Evolutionary conservation across 2,888 invertebrate genomes (phyloP).

Genomic region (Brachyopa scutellaris): DNA sequence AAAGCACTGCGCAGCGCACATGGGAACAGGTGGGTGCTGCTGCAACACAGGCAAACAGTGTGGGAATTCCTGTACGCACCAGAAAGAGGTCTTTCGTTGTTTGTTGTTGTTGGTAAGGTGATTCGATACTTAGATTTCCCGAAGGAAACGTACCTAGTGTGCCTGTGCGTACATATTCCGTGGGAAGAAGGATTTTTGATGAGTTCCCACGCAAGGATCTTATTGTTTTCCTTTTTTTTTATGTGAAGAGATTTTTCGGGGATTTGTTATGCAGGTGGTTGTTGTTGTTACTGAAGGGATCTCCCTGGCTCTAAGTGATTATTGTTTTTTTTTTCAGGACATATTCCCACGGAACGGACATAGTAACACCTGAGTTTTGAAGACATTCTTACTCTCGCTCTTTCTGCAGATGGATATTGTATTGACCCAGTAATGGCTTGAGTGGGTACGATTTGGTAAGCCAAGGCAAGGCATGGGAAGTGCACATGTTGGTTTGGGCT

Average conservation of each 20-base stretch:
- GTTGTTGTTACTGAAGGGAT: constrained; percentile 14
- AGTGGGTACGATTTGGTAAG: background rate
- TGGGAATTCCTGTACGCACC: constrained; percentile 70
- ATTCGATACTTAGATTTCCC: constrained; percentile 58
- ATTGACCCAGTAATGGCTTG: constrained; percentile 12
- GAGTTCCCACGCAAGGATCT: constrained; percentile 77
- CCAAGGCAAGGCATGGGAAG: constrained; percentile 9
- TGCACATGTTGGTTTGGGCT: constrained; percentile 35
- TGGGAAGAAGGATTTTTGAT: constrained; percentile 77
- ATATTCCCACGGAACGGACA: constrained; percentile 38
- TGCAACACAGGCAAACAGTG: constrained; percentile 46
- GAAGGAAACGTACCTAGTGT: constrained; percentile 60
- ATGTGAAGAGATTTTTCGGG: constrained; percentile 24
- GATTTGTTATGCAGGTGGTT: constrained; percentile 8
- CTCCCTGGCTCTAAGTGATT: constrained; percentile 10
- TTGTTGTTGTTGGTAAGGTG: constrained; percentile 16
- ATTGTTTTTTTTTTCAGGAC: constrained; percentile 13
- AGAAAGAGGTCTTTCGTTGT: background rate
- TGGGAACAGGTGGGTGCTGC: constrained; percentile 70
- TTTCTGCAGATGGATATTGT: background rate
- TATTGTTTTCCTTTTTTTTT: constrained; percentile 28
- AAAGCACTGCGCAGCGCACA: constrained; percentile 35
- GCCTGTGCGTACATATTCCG: constrained; percentile 73
- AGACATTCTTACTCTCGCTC: background rate
- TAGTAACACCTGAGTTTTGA: constrained; percentile 51